phyloP scores from a whole-genome alignment of 1,140 invertebrate species.

The Hypsibius dujardini region DNA sequence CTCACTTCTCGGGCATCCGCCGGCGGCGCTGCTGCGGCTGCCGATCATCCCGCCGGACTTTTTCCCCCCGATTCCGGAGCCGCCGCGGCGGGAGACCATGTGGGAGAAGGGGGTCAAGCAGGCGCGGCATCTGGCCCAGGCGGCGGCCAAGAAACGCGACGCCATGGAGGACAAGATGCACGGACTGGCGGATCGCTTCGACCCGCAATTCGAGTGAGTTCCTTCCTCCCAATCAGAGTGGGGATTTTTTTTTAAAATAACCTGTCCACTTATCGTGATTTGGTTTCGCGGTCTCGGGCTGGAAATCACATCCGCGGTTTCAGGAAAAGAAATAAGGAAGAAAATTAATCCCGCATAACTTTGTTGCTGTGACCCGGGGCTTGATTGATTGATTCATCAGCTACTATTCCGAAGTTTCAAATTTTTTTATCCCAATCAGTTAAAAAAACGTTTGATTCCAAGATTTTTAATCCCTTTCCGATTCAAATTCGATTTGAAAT shows the following conservation, averaged over 20 bases:
- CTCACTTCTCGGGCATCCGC: background rate
- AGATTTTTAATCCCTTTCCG: too few species aligned
- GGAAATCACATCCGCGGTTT: background rate
- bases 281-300: too few species aligned
- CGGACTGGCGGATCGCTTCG: slow-evolving; percentile 1
- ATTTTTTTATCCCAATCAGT: too few species aligned
- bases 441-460: too few species aligned
- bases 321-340: background rate
- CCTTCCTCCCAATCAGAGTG: background rate
- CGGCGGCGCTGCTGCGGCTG: background rate
- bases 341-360: too few species aligned
- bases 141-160: slow-evolving; percentile 9
- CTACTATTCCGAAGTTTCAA: too few species aligned
- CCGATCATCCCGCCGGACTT: background rate
- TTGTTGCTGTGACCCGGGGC: too few species aligned
- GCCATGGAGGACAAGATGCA: slow-evolving; percentile 15
- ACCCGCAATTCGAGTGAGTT: slow-evolving; percentile 5
- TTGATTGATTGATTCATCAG: too few species aligned
- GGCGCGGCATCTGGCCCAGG: slow-evolving; percentile 45
- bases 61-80: slow-evolving; percentile 32
- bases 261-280: background rate
- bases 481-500: too few species aligned
- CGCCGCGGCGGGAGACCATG: slow-evolving; percentile 54
- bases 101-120: slow-evolving; percentile 74
- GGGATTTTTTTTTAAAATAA: background rate